phyloP scores from a whole-genome alignment of 2,797 vertebrate genomes.

The Brachymystax lenok region DNA sequence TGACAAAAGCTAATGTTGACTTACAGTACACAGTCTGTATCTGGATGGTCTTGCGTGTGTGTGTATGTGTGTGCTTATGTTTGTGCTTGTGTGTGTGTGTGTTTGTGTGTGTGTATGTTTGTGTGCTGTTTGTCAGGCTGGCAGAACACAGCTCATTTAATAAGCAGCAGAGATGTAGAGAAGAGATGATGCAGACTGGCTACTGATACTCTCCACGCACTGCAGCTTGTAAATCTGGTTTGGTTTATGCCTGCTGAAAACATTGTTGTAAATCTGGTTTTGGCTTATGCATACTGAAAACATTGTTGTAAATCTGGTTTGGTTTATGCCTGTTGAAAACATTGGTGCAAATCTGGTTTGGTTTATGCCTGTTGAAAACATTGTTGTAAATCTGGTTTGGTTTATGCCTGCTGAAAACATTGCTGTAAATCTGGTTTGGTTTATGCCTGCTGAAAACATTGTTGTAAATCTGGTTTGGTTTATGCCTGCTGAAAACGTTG shows the following conservation, averaged over 20 bases:
- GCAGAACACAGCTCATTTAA: slow-evolving; percentile 56
- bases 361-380: too few species aligned
- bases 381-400: too few species aligned
- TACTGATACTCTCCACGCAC: slow-evolving; percentile 19
- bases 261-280: background rate
- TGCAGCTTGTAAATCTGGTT: slow-evolving; percentile 7
- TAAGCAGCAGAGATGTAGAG: slow-evolving; percentile 47
- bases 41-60: slow-evolving; percentile 31
- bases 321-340: too few species aligned
- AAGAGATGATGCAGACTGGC: slow-evolving; percentile 29
- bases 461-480: too few species aligned
- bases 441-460: too few species aligned
- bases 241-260: background rate
- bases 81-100: slow-evolving; percentile 19
- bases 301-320: slow-evolving; percentile 15
- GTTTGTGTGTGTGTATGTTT: slow-evolving; percentile 22
- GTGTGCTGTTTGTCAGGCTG: slow-evolving; percentile 44
- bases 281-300: background rate
- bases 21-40: slow-evolving; percentile 31
- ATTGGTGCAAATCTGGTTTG: too few species aligned
- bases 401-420: too few species aligned
- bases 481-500: too few species aligned
- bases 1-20: slow-evolving; percentile 66
- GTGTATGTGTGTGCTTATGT: background rate
- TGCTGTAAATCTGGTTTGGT: too few species aligned